Evolutionary conservation across 2,113 vertebrate species (phyloP), one percentile per base, ranked within the genome.

Genomic region (Bujurquina vittata): DNA sequence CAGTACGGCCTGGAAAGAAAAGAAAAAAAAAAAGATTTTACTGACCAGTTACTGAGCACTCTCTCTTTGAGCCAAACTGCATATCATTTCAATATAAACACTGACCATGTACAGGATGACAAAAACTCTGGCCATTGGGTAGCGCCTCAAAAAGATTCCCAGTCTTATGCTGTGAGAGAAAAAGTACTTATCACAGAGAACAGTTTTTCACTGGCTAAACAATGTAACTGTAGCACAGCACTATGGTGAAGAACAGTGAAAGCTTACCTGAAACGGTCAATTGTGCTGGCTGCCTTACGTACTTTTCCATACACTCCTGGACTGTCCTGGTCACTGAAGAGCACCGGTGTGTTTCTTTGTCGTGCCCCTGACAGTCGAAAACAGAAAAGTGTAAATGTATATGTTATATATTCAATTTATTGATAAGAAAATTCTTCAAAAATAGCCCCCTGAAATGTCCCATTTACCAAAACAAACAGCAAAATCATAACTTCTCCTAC

Each of bases 81-180:
- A 29, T 9, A 17, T 2, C 2, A 8, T 33, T 33, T 81, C 8
- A 2, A 12, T 77, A 75, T 33, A 15, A 75, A 77, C 58, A 95
- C 97, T 97, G 88, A 98, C 98, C 95, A 99, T 99, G 90, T 99
- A 99, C 69, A 99, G 94, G 40, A 99, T 98, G 23, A 99, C 97
- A 85, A 99, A 99, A 7, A 99, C 94, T 88, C 98, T 96, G 72
- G 98, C 98, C 65, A 97, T 95, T 8, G 98, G 98, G 80, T 99
- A 99, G 20, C 98, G 96, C 84, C 98, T 96, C 54, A 99, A 94
- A 87, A 99, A 99, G 93, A 99, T 98, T 80, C 98, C 98, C 85
- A 99, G 92, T 52, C 98, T 96, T 92, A 99, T 99, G 94, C 98
- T 99, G 89, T 26, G 18, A 12, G 20, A 49, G 2, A 17, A 29